These are phyloP conservation scores for Zaprionus bogoriensis DNA, from an alignment of 2,888 invertebrate species.

Conservation along the genomic window DNA sequence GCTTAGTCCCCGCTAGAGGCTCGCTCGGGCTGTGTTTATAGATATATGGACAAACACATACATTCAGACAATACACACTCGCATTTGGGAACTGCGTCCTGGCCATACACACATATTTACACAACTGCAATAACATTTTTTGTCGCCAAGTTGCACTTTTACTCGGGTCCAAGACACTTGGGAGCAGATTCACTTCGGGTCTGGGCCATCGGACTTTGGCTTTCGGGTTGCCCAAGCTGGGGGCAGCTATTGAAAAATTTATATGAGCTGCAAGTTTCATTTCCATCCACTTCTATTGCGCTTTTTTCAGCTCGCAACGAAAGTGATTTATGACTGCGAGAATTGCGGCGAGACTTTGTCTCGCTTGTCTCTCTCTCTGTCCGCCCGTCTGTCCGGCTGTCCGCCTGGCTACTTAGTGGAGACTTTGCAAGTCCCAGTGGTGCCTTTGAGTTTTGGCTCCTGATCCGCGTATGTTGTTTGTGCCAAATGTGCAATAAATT, in stretches of 20 bases:
- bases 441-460: conserved; percentile 58
- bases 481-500: conserved; percentile 77
- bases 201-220: no score
- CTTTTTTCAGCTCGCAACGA: conserved; percentile 43
- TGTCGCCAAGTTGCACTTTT: conserved; percentile 49
- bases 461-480: conserved; percentile 64
- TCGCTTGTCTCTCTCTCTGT: conserved; percentile 28
- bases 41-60: conserved; percentile 50
- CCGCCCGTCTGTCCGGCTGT: background rate
- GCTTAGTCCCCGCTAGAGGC: conserved; percentile 29
- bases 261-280: conserved; percentile 42
- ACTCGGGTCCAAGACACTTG: conserved; percentile 25
- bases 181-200: conserved; percentile 25
- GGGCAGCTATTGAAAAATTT: conserved; percentile 45
- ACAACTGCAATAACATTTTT: conserved; percentile 72
- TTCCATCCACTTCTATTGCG: background rate
- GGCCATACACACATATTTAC: conserved; percentile 52
- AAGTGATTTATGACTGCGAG: conserved; percentile 77
- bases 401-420: conserved; percentile 44
- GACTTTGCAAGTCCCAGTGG: conserved; percentile 49
- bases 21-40: conserved; percentile 61
- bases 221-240: background rate
- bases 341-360: conserved; percentile 65
- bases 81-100: conserved; percentile 50
- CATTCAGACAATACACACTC: conserved; percentile 20